A percentile compares a stretch with the other conserved stretches of the same genome.
phyloP scores from a whole-genome alignment of 2,888 invertebrate genomes.

The Euzophera pinguis region DNA sequence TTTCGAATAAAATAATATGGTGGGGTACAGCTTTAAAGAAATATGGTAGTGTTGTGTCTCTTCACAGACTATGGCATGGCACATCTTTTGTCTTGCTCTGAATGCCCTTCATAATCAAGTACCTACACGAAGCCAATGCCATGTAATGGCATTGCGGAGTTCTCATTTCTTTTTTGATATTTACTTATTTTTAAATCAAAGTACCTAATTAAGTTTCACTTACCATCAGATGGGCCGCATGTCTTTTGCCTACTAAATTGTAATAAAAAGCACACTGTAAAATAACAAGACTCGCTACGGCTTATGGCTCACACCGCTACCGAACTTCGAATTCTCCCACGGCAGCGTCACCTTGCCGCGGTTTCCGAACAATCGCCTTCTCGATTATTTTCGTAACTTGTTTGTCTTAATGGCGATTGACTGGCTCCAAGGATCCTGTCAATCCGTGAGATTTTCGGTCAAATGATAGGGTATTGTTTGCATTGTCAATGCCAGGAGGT shows the following conservation, averaged over 20 bases:
- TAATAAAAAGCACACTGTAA: not conserved
- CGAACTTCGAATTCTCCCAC: conserved; percentile 41
- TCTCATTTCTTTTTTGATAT: not conserved
- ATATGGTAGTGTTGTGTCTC: too few species aligned
- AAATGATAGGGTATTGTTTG: not conserved
- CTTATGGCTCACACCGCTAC: conserved; percentile 22
- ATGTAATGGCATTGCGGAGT: too few species aligned
- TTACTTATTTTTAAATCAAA: not conserved
- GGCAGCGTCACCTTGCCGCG: conserved; percentile 44
- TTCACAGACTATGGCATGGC: too few species aligned
- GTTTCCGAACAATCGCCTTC: conserved; percentile 38
- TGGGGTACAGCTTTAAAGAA: too few species aligned
- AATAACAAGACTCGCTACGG: not conserved
- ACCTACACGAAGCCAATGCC: too few species aligned
- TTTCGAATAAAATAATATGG: too few species aligned
- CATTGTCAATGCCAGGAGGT: conserved; percentile 8
- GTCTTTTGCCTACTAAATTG: too few species aligned
- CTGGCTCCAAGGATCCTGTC: conserved; percentile 20
- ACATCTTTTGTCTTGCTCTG: too few species aligned
- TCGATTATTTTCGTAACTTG: conserved; percentile 50
- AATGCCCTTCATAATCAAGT: too few species aligned
- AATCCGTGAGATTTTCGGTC: conserved; percentile 9
- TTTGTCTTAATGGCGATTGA: conserved; percentile 27
- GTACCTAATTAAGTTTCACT: not conserved
- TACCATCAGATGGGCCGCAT: too few species aligned